Percentiles rank a stretch among this genome's conserved stretches.
Evolutionary conservation across 2,797 vertebrate species (phyloP).

Genomic region (Sebastes oblongus): DNA sequence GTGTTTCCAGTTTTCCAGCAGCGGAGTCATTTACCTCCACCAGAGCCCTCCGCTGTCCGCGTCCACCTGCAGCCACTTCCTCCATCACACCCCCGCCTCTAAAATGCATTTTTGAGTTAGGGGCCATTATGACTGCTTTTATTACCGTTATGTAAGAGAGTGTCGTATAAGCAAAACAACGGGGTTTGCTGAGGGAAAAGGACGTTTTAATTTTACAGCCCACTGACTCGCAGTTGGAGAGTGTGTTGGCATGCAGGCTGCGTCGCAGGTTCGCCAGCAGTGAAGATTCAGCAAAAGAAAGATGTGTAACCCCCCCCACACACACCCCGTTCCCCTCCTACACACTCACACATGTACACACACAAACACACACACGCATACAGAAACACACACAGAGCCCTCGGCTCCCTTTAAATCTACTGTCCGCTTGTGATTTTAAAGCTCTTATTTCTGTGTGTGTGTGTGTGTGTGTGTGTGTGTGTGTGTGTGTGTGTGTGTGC

Average conservation of each 20-base stretch:
- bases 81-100: constrained; percentile 40
- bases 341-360: background rate
- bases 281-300: constrained; percentile 50
- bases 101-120: constrained; percentile 68
- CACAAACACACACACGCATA: background rate
- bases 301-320: constrained; percentile 7
- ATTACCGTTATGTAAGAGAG: constrained; percentile 74
- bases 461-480: background rate
- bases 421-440: constrained; percentile 18
- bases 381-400: background rate
- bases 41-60: constrained; percentile 3
- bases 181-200: constrained; percentile 69
- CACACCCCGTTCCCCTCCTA: background rate
- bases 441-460: background rate
- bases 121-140: constrained; percentile 70
- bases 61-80: constrained; percentile 32
- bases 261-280: constrained; percentile 50
- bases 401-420: constrained; percentile 16
- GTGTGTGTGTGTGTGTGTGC: background rate
- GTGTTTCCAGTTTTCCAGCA: constrained; percentile 47
- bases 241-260: constrained; percentile 57
- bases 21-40: constrained; percentile 64
- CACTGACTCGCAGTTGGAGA: constrained; percentile 75
- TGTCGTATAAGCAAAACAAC: constrained; percentile 73
- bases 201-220: constrained; percentile 86